Conservation (phyloP, 2,113 vertebrate species). For the Sylvilagus bachmani region DNA sequence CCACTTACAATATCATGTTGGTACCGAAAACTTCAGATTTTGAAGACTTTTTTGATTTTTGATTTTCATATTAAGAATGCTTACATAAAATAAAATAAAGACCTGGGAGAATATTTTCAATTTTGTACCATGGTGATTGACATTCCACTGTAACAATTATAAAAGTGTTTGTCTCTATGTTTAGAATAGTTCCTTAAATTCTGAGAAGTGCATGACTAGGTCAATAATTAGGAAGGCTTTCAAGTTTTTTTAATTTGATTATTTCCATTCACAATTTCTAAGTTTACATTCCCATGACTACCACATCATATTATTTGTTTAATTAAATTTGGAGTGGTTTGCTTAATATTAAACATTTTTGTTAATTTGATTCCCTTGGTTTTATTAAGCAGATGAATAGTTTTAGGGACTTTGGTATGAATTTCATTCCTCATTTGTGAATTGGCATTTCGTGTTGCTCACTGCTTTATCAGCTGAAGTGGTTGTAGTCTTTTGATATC, state of each 20-base stretch:
- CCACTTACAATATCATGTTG: too few relatives aligned
- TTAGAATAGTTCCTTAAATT: background rate
- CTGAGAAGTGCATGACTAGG: background rate
- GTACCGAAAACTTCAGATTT: too few relatives aligned
- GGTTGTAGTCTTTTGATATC: background rate
- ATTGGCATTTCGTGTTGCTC: background rate
- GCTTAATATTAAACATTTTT: background rate
- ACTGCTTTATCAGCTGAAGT: background rate
- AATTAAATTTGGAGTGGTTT: slow-evolving; percentile 34
- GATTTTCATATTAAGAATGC: background rate
- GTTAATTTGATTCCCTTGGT: slow-evolving; percentile 19
- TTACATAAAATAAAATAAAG: background rate
- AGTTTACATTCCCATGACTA: background rate
- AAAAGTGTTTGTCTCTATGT: background rate
- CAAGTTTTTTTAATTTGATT: background rate
- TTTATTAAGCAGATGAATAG: background rate
- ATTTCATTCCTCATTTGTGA: background rate
- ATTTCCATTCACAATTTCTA: background rate
- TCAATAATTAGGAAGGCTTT: background rate
- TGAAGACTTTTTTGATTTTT: background rate
- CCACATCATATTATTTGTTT: background rate
- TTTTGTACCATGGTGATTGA: background rate
- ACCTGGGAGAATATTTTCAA: background rate
- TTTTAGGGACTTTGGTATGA: slow-evolving; percentile 9
- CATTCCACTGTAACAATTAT: background rate